Evolutionary conservation across 1,140 invertebrate species (phyloP).

Genomic region (Lepidurus apus): DNA sequence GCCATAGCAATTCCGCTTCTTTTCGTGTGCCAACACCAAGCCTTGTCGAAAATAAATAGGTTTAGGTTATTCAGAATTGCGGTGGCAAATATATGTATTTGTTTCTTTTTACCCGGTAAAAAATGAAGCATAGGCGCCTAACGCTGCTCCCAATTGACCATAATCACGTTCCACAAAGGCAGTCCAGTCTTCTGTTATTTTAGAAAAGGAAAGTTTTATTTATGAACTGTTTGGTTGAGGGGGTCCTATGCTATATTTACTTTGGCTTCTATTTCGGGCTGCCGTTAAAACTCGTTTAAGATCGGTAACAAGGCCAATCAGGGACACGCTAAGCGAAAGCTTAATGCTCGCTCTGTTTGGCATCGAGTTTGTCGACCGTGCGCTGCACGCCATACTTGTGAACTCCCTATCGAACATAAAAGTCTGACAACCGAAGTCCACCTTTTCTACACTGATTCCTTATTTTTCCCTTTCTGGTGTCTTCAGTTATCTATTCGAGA

Average conservation of each 20-base stretch:
- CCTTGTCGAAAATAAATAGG: not conserved
- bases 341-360: not conserved
- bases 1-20: not conserved
- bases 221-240: not conserved
- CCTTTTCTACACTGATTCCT: no score
- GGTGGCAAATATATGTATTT: not conserved
- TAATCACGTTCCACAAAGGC: slow-evolving; percentile 9
- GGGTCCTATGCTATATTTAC: not conserved
- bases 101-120: not conserved
- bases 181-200: not conserved
- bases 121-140: not conserved
- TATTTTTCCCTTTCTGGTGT: no score
- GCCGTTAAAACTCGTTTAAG: not conserved
- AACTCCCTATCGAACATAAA: not conserved
- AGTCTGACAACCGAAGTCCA: no score
- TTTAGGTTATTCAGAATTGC: not conserved
- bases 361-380: not conserved
- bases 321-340: not conserved
- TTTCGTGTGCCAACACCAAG: not conserved
- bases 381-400: not conserved
- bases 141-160: not conserved
- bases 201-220: not conserved
- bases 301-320: not conserved
- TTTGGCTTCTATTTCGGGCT: not conserved
- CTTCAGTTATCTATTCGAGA: no score